These are phyloP conservation scores for Sitobion miscanthi DNA, from an alignment of 1,140 invertebrate genomes.

Conservation along the genomic window DNA sequence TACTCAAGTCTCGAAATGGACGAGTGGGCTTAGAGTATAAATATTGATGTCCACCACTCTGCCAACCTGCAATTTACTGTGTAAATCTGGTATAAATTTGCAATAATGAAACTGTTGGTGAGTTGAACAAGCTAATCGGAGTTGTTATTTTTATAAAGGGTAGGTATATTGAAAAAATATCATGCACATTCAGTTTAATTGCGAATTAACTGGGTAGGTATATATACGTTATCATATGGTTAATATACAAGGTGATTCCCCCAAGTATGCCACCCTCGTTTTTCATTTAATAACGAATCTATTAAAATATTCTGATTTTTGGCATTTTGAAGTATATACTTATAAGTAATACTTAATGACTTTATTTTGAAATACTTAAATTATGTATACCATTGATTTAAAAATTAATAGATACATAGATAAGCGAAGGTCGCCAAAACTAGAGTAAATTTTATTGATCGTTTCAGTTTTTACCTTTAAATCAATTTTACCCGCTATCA, in stretches of 20 bases:
- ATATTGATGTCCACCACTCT: not conserved
- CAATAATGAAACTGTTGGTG: not conserved
- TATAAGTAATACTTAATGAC: not conserved
- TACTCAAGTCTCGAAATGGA: not conserved
- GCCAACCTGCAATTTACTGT: not conserved
- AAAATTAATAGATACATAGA: not conserved
- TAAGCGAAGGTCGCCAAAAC: not conserved
- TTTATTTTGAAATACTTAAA: not conserved
- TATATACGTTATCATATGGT: too few relatives aligned
- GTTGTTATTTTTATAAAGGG: not conserved
- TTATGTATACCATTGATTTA: not conserved
- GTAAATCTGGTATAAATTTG: not conserved
- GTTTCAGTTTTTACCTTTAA: too few relatives aligned
- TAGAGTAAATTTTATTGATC: not conserved
- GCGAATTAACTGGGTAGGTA: not conserved
- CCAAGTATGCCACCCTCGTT: not conserved
- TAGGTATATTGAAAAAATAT: not conserved
- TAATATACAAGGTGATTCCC: not conserved
- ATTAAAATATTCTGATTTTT: not conserved
- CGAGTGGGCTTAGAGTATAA: not conserved
- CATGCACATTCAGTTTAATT: not conserved
- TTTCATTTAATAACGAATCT: not conserved
- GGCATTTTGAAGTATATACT: not conserved
- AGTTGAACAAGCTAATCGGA: not conserved
- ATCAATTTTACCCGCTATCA: too few relatives aligned